These are phyloP conservation scores for Drosophila demipolita DNA, from an alignment of 2,888 invertebrate species.

Conservation along the genomic window DNA sequence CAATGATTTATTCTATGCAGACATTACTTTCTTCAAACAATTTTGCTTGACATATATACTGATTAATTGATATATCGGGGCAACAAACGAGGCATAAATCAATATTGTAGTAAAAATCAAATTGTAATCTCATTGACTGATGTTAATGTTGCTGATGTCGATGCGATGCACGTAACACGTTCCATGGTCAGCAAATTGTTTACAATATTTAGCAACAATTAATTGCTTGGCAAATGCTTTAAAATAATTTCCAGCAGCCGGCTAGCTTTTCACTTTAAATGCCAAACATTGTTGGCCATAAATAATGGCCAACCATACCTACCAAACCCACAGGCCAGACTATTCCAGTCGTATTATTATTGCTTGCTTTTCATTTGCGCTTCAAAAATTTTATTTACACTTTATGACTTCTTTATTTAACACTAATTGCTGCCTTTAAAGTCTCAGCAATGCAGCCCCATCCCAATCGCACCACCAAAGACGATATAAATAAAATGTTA, in stretches of 20 bases:
- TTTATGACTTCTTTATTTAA: slow-evolving; percentile 78
- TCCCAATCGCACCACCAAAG: slow-evolving; percentile 18
- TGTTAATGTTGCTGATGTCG: slow-evolving; percentile 18
- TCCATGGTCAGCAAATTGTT: slow-evolving; percentile 36
- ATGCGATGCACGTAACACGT: slow-evolving; percentile 3
- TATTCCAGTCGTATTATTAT: slow-evolving; percentile 30
- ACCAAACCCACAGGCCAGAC: background rate
- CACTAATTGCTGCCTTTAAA: slow-evolving; percentile 70
- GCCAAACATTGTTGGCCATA: slow-evolving; percentile 63
- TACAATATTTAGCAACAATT: slow-evolving; percentile 60
- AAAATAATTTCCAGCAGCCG: slow-evolving; percentile 60
- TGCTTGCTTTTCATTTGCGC: slow-evolving; percentile 67
- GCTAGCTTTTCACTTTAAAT: slow-evolving; percentile 54
- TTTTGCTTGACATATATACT: slow-evolving; percentile 31
- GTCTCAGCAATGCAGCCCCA: slow-evolving; percentile 9
- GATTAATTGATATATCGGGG: slow-evolving; percentile 62
- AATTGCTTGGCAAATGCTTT: slow-evolving; percentile 63
- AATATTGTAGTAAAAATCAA: slow-evolving; percentile 38
- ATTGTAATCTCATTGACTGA: slow-evolving; percentile 20
- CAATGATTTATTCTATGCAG: slow-evolving; percentile 23
- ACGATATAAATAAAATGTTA: slow-evolving; percentile 32
- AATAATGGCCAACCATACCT: slow-evolving; percentile 54
- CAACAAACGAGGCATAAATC: slow-evolving; percentile 47
- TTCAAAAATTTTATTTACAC: slow-evolving; percentile 71
- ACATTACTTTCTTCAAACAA: slow-evolving; percentile 27